Percentiles rank a stretch among this genome's conserved stretches.
phyloP scores from a whole-genome alignment of 2,888 invertebrate genomes.

The Phaedon cochleariae region DNA sequence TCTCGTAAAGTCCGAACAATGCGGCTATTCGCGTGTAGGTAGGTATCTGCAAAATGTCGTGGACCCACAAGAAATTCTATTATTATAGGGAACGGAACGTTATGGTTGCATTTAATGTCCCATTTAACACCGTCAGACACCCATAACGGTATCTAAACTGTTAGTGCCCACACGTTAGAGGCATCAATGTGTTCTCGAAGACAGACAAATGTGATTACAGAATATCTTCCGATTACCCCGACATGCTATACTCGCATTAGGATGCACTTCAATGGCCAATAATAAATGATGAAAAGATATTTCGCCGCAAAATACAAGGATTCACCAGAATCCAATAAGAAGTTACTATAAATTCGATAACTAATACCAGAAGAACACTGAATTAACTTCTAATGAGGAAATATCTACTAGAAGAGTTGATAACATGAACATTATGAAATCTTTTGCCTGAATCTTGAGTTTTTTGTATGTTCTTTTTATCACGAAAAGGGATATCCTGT shows the following conservation, averaged over 20 bases:
- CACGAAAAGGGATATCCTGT: no score
- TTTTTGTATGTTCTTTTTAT: no score
- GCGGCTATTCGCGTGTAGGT: background rate
- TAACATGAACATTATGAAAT: no score
- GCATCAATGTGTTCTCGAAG: conserved; percentile 33
- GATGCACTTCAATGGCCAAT: background rate
- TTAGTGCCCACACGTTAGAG: conserved; percentile 36
- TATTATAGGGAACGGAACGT: background rate
- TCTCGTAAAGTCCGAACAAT: background rate
- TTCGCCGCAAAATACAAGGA: no score
- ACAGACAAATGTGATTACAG: conserved; percentile 33
- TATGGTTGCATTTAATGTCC: conserved; percentile 16
- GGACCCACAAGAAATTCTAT: background rate
- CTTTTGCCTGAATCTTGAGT: no score
- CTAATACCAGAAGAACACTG: no score
- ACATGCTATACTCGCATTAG: background rate
- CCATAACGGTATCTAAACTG: conserved; percentile 38
- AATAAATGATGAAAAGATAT: no score
- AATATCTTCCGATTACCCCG: conserved; percentile 25
- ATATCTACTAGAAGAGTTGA: no score
- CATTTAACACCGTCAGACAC: conserved; percentile 34
- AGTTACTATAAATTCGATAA: no score
- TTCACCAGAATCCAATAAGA: no score
- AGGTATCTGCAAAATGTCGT: background rate
- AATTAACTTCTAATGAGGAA: no score